A percentile compares a stretch with the other conserved stretches of the same genome.
Evolutionary conservation across 2,797 vertebrate species (phyloP).

Genomic region (Poeciliopsis infans): DNA sequence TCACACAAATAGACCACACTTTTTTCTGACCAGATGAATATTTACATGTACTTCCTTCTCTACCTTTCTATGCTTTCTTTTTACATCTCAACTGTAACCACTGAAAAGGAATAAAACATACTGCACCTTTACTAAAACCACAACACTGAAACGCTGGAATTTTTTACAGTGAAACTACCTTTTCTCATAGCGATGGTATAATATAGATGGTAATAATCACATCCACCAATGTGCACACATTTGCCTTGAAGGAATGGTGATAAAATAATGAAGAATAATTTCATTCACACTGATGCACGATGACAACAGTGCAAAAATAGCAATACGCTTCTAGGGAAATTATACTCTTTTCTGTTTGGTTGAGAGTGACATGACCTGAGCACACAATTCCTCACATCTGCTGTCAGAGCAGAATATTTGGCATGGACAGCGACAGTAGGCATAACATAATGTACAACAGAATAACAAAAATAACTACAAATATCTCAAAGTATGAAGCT

Average conservation of each 20-base stretch:
- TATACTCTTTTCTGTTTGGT: conserved; percentile 10
- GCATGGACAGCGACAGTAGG: neutral
- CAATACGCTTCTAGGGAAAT: conserved; percentile 6
- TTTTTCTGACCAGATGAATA: neutral
- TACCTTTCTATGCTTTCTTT: too few species aligned
- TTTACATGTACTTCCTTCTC: neutral
- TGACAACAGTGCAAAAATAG: conserved; percentile 13
- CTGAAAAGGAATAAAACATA: neutral
- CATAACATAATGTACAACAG: neutral
- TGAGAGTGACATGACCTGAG: conserved; percentile 4
- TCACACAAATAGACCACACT: neutral
- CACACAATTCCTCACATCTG: conserved; percentile 2
- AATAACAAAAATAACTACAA: neutral
- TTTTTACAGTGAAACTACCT: too few species aligned
- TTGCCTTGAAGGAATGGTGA: conserved; percentile 1
- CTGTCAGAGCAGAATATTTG: neutral
- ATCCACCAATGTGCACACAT: neutral
- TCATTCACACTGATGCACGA: conserved; percentile 7
- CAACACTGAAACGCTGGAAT: neutral
- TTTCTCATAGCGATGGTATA: neutral
- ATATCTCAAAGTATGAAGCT: neutral
- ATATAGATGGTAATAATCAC: neutral
- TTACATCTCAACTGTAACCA: neutral
- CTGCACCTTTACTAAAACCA: neutral
- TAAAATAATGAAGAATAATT: conserved; percentile 16